These are phyloP conservation scores for Agapornis roseicollis DNA, from an alignment of 2,113 vertebrate species.

Conservation along the genomic window DNA sequence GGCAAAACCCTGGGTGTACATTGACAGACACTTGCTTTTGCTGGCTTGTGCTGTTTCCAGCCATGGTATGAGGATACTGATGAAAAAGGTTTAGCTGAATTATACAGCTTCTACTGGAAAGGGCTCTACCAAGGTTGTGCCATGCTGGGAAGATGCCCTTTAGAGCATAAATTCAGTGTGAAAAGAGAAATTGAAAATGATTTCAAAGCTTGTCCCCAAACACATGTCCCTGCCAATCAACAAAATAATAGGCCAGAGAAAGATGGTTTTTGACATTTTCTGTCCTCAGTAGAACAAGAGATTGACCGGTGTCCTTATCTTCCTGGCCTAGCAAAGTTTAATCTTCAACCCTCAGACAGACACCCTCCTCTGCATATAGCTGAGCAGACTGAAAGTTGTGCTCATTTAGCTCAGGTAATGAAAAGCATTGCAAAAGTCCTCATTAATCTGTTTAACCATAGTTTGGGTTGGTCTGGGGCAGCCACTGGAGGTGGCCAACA, in stretches of 20 bases:
- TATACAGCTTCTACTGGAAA: not conserved
- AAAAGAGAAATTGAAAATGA: not conserved
- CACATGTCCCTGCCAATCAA: not conserved
- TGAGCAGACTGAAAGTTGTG: not conserved
- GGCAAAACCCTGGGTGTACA: not conserved
- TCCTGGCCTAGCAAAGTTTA: not conserved
- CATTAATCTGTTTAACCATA: not conserved
- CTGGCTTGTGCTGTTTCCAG: conserved; percentile 1
- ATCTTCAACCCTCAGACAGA: not conserved
- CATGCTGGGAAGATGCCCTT: not conserved
- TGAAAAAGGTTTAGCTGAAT: not conserved
- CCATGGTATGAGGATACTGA: not conserved
- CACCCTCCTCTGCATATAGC: not conserved
- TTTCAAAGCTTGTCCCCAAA: not conserved
- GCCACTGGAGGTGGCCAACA: not conserved
- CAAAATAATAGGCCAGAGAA: not conserved
- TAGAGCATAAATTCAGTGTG: not conserved
- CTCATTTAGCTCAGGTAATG: not conserved
- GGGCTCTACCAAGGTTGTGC: not conserved
- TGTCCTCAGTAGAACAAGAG: not conserved
- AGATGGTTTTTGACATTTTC: not conserved
- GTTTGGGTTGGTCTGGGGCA: not conserved
- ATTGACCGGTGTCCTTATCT: not conserved
- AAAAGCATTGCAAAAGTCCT: not conserved
- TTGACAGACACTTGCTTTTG: conserved; percentile 1